A percentile compares a stretch with the other conserved stretches of the same genome.
Conservation (phyloP, 2,113 vertebrate species). For the Melospiza melodia region DNA sequence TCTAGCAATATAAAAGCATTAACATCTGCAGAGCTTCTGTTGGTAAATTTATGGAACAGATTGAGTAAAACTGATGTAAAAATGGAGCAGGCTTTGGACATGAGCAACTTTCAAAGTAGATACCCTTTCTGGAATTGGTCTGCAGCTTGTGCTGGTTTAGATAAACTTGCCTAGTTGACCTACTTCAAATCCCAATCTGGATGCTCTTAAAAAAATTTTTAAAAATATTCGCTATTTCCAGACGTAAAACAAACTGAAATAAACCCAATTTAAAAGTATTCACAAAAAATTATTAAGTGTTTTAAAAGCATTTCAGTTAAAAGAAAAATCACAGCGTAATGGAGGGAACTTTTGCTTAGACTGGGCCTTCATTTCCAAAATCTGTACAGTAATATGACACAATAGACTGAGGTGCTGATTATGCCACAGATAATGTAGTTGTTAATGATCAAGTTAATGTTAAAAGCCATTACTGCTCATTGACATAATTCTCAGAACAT, state of each 20-base stretch:
- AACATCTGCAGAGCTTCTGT: conserved; percentile 43
- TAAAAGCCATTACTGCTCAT: conserved; percentile 82
- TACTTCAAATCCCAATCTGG: background rate
- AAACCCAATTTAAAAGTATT: background rate
- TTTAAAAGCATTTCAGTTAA: background rate
- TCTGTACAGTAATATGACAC: conserved; percentile 62
- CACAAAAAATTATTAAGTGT: background rate
- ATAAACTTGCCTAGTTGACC: background rate
- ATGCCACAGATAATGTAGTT: conserved; percentile 78
- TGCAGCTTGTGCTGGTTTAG: background rate
- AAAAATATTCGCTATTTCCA: background rate
- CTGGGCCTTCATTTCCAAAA: conserved; percentile 58
- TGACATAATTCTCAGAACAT: conserved; percentile 82
- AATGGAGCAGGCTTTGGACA: background rate
- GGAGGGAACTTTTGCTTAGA: conserved; percentile 1
- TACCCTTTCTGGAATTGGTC: background rate
- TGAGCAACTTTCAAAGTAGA: conserved; percentile 5
- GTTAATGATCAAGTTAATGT: conserved; percentile 83
- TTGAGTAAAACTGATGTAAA: background rate
- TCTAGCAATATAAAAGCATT: background rate
- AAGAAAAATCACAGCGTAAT: background rate
- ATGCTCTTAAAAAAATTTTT: background rate
- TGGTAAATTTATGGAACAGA: conserved; percentile 8
- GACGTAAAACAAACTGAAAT: background rate
- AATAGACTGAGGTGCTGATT: conserved; percentile 77